A percentile compares a stretch with the other conserved stretches of the same genome.
Evolutionary conservation across 2,888 invertebrate species (phyloP).

Genomic region (Drosophila phalerata): DNA sequence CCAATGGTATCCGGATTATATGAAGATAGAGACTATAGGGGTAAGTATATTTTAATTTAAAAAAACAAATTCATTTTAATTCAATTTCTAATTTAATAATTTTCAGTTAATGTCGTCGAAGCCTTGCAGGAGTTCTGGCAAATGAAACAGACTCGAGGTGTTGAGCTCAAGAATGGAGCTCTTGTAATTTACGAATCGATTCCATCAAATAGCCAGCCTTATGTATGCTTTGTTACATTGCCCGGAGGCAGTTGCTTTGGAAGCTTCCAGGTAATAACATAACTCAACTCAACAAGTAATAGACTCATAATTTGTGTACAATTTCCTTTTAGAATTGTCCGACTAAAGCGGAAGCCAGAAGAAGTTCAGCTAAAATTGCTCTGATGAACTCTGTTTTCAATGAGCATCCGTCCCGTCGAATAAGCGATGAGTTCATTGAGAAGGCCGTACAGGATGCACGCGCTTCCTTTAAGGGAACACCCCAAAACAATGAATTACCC

Average conservation of each 20-base stretch:
- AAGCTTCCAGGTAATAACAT: conserved; percentile 92
- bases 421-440: conserved; percentile 97
- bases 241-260: conserved; percentile 98
- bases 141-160: conserved; percentile 96
- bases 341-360: conserved; percentile 96
- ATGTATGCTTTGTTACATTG: conserved; percentile 97
- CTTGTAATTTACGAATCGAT: conserved; percentile 98
- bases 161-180: conserved; percentile 94
- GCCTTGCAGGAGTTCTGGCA: conserved; percentile 99
- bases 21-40: conserved; percentile 85
- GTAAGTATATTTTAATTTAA: conserved; percentile 64
- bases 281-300: neutral
- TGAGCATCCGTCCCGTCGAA: conserved; percentile 96
- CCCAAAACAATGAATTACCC: conserved; percentile 88
- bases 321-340: conserved; percentile 91
- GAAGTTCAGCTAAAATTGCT: conserved; percentile 97
- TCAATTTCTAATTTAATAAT: neutral
- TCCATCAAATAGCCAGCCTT: conserved; percentile 95
- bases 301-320: neutral
- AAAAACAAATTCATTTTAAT: too few species aligned
- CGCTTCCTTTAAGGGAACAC: conserved; percentile 91
- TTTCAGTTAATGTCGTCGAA: conserved; percentile 96
- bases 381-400: conserved; percentile 99
- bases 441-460: conserved; percentile 97
- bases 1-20: conserved; percentile 85